Base-by-base conservation (phyloP, 1,140 invertebrate genomes). In the Zaprionus kolodkinae region DNA sequence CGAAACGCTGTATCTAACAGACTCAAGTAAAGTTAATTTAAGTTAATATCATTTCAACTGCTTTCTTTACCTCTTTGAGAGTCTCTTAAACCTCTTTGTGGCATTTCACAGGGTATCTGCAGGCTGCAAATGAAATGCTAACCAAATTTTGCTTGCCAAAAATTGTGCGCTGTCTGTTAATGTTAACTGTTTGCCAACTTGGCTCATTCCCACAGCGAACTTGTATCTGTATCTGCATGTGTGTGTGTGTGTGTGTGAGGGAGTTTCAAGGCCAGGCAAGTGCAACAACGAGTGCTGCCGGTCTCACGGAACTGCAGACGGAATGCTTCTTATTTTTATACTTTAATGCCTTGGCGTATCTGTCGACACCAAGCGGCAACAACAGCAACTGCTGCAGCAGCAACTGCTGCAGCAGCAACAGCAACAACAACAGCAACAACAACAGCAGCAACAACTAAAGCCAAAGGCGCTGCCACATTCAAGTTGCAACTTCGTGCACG, bases 261-360 rank as follows among this genome's bases (percentile, higher is more conserved):
- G 54, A 73, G 78, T 81, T 72, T 79, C 83, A 87, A 87, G 83
- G 83, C 76, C 80, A 87, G 77, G 55, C 57, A 83, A 87, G 75
- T 83, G 83, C 72, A 72, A 80, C 67, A 83, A 71, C 72, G 76
- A 86, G 76, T 77, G 83, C 79, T 66, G 63, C 62, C 79, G 68
- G 61, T 87, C 82, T 64, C 79, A 86, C 68, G 64, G 40, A 70
- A 48, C 35, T 70, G 52, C 65, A 72, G 72, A 69, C 70, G 70
- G 76, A 83, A 74, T 62, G 66, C 69, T 83, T 83, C 83, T 87
- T 87, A 88, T 87, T 87, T 87, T 87, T 87, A 88, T 84, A 88
- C 79, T 87, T 87, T 87, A 82, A 87, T 83, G 84, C 80, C 76
- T 48, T 56, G 72, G 77, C 83, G 70, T 88, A 88, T 80, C 84